Evolutionary conservation across 2,797 vertebrate species (phyloP), one percentile per base, ranked within the genome.

Genomic region (Podarcis lilfordi): DNA sequence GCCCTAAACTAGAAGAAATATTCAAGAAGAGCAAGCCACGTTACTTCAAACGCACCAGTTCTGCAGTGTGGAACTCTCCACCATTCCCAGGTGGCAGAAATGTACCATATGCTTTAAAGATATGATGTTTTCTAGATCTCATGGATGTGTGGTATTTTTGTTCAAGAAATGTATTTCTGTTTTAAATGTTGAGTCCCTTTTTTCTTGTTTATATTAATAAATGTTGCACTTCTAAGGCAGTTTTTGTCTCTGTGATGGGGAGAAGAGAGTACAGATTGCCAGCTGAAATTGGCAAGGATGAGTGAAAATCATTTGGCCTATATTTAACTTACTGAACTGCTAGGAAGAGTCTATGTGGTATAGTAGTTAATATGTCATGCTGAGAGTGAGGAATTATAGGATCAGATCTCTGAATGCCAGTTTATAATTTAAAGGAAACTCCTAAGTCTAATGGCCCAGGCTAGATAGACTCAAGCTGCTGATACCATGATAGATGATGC

Each of bases 1-100:
- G 96, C 0, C 97, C 97, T 32, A 97, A 94, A 90, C 94, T 98
- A 91, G 98, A 98, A 92, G 94, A 96, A 85, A 98, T 99, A 88
- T 99, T 98, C 91, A 96, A 96, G 89, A 98, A 98, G 92, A 98
- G 94, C 94, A 99, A 98, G 89, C 98, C 98, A 2, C 98, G 98
- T 29, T 98, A 98, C 91, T 97, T 97, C 74, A 98, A 98, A 91
- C 97, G 98, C 64, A 99, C 98, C 84, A 98, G 98, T 92, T 99
- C 98, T 2, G 98, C 98, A 0, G 98, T 98, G 29, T 98, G 98
- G 98, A 96, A 98, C 93, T 98, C 98, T 0, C 98, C 98, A 1
- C 98, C 98, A 17, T 84, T 96, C 25, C 92, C 85, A 55, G 88
- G 91, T 27, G 2, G 71, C 72, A 87, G 92, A 89, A 86, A 89